Conservation (phyloP, 2,888 invertebrate genomes). For the Tetranychus truncatus region DNA sequence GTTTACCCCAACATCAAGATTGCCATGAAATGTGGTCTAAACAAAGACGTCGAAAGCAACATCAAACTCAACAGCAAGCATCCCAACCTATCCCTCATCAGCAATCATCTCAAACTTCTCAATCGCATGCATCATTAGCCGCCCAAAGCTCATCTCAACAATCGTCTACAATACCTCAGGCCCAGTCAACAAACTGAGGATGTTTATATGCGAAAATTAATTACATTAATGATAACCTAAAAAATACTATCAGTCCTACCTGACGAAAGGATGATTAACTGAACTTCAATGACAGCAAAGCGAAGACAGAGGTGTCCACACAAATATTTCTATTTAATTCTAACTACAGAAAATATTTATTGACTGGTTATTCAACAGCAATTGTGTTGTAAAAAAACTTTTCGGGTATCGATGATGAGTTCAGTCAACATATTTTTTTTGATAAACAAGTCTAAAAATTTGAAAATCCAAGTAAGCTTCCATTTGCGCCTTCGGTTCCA, state of each 20-base stretch:
- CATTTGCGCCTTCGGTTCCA: background rate
- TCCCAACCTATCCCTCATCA: background rate
- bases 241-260: no score
- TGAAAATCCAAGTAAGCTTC: background rate
- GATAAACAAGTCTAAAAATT: background rate
- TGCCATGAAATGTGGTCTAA: conserved; percentile 99
- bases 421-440: background rate
- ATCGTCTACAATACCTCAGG: background rate
- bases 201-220: background rate
- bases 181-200: conserved; percentile 1
- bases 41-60: conserved; percentile 43
- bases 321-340: background rate
- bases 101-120: conserved; percentile 5
- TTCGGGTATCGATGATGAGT: background rate
- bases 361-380: background rate
- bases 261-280: background rate
- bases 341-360: background rate
- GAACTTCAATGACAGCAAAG: background rate
- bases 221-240: no score
- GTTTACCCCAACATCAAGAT: conserved; percentile 84
- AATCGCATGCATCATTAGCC: background rate
- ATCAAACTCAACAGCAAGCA: conserved; percentile 10
- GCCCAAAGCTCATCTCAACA: background rate
- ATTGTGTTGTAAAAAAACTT: background rate
- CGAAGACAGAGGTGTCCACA: background rate